Evolutionary conservation across 2,113 vertebrate species (phyloP).

Genomic region (Spizaetus ornatus): DNA sequence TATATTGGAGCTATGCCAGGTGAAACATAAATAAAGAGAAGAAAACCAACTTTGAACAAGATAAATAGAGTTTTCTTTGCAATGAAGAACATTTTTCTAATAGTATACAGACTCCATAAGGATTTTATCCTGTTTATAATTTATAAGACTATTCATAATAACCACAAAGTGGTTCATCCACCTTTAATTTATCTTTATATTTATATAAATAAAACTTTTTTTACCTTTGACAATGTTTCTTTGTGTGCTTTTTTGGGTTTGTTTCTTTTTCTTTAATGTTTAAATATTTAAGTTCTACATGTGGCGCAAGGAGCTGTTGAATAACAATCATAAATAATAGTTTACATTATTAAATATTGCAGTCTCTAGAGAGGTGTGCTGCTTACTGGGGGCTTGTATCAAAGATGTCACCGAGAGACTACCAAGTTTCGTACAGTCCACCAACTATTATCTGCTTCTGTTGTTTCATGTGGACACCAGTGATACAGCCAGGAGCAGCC

Average conservation of each 20-base stretch:
- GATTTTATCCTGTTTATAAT: background rate
- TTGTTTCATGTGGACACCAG: too few species aligned
- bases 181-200: background rate
- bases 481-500: too few species aligned
- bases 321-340: background rate
- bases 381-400: too few species aligned
- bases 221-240: background rate
- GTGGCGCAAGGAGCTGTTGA: background rate
- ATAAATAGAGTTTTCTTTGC: background rate
- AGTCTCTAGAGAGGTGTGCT: too few species aligned
- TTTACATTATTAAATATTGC: background rate
- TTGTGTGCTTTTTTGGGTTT: background rate
- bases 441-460: too few species aligned
- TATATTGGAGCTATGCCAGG: background rate
- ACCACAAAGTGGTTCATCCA: background rate
- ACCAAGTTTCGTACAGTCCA: too few species aligned
- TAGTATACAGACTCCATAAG: background rate
- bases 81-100: background rate
- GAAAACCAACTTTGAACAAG: background rate
- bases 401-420: too few species aligned
- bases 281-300: background rate
- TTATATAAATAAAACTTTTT: background rate
- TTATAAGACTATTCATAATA: background rate
- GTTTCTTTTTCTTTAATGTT: background rate
- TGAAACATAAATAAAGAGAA: background rate